Conservation (phyloP, 2,797 vertebrate genomes). For the Molossus alvarezi region DNA sequence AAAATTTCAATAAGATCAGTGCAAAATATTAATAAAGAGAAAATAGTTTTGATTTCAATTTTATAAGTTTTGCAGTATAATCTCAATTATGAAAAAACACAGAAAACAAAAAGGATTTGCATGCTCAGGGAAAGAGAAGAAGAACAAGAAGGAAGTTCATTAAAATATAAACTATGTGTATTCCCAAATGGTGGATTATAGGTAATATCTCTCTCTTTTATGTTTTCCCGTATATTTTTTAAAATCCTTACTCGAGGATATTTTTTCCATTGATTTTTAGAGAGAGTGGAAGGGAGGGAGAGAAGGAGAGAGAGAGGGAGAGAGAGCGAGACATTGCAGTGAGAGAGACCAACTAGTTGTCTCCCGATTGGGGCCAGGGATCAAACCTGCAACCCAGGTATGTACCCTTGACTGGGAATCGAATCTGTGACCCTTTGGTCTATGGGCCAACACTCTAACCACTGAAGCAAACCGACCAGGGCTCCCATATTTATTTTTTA, state of each 20-base stretch:
- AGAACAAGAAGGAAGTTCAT: background rate
- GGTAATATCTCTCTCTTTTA: background rate
- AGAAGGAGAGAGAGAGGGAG: too few species aligned
- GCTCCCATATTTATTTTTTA: background rate
- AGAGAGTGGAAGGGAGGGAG: too few species aligned
- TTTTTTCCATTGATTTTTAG: too few species aligned
- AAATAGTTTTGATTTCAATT: background rate
- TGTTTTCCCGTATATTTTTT: background rate
- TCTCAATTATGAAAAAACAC: background rate
- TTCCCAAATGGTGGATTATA: background rate
- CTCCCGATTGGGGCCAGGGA: too few species aligned
- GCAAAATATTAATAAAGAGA: background rate
- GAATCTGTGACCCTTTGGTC: too few species aligned
- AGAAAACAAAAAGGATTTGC: background rate
- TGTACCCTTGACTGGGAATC: too few species aligned
- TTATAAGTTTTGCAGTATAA: background rate
- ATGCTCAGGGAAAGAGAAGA: slow-evolving; percentile 12
- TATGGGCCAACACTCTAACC: too few species aligned
- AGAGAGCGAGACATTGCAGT: too few species aligned
- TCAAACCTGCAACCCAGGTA: too few species aligned
- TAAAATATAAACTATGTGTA: background rate
- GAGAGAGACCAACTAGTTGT: too few species aligned
- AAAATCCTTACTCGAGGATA: too few species aligned
- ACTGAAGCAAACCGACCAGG: too few species aligned
- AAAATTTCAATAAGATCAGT: background rate